phyloP scores from a whole-genome alignment of 2,797 vertebrate genomes.

The Rhinatrema bivittatum region DNA sequence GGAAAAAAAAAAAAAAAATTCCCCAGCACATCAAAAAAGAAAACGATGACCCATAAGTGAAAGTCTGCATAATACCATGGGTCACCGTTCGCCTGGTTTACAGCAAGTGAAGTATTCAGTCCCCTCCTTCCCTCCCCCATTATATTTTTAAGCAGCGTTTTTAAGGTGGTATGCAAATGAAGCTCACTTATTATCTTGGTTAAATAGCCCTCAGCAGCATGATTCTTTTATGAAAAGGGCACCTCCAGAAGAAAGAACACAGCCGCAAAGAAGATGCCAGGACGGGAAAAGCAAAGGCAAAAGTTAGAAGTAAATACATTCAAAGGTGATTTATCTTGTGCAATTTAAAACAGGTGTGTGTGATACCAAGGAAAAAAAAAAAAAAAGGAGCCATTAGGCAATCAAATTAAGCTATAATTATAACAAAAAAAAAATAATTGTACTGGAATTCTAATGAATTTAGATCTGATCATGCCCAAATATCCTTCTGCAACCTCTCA shows the following conservation, averaged over 20 bases:
- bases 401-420: conserved; percentile 74
- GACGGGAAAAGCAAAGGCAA: conserved; percentile 46
- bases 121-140: conserved; percentile 4
- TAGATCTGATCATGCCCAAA: conserved; percentile 54
- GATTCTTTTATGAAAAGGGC: conserved; percentile 37
- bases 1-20: not conserved
- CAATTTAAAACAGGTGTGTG: conserved; percentile 75
- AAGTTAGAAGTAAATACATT: conserved; percentile 54
- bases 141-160: conserved; percentile 27
- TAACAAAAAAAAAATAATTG: conserved; percentile 68
- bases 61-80: conserved; percentile 37
- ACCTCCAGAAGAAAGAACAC: conserved; percentile 21
- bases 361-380: conserved; percentile 68
- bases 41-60: conserved; percentile 38
- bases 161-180: conserved; percentile 41
- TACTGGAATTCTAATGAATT: conserved; percentile 73
- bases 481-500: conserved; percentile 42
- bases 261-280: conserved; percentile 15
- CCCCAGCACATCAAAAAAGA: conserved; percentile 14
- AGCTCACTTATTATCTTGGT: conserved; percentile 33
- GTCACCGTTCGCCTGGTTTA: conserved; percentile 38
- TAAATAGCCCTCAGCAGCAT: conserved; percentile 23
- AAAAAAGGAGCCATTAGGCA: conserved; percentile 71
- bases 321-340: conserved; percentile 58
- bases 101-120: conserved; percentile 14